Conservation (phyloP, 2,113 vertebrate species). For the Corythornis madagascariensis region DNA sequence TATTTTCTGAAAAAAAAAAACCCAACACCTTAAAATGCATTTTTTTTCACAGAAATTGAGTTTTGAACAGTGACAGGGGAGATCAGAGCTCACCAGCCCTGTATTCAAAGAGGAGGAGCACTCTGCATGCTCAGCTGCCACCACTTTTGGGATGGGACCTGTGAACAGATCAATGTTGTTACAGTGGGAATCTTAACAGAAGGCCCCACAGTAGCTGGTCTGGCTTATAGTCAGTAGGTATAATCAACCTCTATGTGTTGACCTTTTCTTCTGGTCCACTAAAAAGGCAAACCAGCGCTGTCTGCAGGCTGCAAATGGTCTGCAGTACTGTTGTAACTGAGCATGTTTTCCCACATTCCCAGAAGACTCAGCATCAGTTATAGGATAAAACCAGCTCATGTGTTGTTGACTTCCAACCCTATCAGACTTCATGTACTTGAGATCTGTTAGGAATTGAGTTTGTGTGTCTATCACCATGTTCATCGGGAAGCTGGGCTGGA, state of each 20-base stretch:
- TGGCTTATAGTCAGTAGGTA: background rate
- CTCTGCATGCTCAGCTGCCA: background rate
- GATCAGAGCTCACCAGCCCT: background rate
- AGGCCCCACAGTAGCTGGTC: background rate
- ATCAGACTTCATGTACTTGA: background rate
- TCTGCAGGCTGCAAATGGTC: background rate
- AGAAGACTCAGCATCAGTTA: background rate
- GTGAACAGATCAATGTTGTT: background rate
- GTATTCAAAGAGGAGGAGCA: background rate
- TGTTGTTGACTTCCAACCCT: background rate
- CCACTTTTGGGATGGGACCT: background rate
- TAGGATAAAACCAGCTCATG: background rate
- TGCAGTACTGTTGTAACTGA: background rate
- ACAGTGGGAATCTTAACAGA: background rate
- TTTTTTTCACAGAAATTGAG: background rate
- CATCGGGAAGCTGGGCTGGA: background rate
- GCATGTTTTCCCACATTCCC: accelerated
- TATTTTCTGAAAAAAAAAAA: background rate
- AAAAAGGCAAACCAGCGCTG: background rate
- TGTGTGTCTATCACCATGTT: accelerated
- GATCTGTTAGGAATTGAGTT: background rate
- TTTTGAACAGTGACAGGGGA: background rate
- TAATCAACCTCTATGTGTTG: accelerated
- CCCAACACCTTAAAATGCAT: too few species aligned
- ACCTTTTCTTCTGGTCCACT: background rate